These are phyloP conservation scores for Numenius phaeopus DNA, from an alignment of 2,797 vertebrate species.

Conservation along the genomic window DNA sequence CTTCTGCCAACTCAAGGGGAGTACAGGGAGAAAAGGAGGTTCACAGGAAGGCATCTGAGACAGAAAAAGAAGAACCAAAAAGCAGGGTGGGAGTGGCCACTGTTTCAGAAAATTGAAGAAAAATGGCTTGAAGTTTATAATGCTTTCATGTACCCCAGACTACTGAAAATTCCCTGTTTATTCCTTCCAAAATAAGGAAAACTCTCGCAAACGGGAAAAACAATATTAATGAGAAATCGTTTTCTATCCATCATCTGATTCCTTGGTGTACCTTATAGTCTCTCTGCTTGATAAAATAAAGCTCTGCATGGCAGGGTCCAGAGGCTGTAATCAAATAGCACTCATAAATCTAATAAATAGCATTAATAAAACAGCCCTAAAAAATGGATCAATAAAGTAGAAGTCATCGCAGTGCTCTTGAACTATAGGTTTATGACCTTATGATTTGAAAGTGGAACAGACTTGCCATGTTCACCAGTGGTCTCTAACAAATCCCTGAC, in stretches of 20 bases:
- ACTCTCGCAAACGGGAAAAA: not conserved
- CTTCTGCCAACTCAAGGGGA: constrained; percentile 39
- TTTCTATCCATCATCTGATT: not conserved
- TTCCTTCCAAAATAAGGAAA: not conserved
- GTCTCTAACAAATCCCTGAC: not conserved
- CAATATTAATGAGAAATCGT: not conserved
- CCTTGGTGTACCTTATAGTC: not conserved
- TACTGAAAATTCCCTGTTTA: not conserved
- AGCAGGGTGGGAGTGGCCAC: accelerated
- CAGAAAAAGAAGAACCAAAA: not conserved
- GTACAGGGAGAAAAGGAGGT: not conserved
- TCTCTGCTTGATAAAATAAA: constrained; percentile 22
- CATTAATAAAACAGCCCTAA: not conserved
- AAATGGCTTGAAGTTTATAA: not conserved
- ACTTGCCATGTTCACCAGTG: not conserved
- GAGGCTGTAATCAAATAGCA: not conserved
- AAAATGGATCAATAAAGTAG: not conserved
- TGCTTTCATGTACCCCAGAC: not conserved
- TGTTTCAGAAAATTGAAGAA: not conserved
- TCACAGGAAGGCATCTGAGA: not conserved
- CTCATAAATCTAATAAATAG: not conserved
- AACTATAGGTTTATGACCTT: not conserved
- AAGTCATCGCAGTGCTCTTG: not conserved
- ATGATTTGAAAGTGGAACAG: not conserved
- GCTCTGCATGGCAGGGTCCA: not conserved